phyloP scores from a whole-genome alignment of 1,140 invertebrate genomes.

The Musca vetustissima region DNA sequence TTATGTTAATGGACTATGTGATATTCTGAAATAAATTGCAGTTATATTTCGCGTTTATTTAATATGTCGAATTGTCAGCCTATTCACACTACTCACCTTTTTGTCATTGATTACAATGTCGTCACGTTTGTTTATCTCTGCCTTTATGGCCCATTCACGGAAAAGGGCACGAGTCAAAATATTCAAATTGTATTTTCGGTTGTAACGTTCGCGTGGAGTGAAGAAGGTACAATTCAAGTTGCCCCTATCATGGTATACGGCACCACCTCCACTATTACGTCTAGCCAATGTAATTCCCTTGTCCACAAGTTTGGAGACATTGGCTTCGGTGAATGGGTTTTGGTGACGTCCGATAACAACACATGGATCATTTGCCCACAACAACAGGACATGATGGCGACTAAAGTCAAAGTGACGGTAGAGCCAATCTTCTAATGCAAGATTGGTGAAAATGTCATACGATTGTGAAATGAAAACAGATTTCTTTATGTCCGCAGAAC shows the following conservation, averaged over 20 bases:
- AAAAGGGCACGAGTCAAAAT: conserved; percentile 79
- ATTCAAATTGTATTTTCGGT: conserved; percentile 82
- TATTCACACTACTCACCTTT: conserved; percentile 67
- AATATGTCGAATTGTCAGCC: too few relatives aligned
- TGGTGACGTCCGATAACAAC: conserved; percentile 96
- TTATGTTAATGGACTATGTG: too few relatives aligned
- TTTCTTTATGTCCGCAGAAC: conserved; percentile 63
- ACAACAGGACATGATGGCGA: conserved; percentile 78
- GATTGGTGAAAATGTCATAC: conserved; percentile 84
- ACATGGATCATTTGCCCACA: conserved; percentile 91
- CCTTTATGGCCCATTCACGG: conserved; percentile 74
- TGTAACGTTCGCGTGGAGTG: conserved; percentile 73
- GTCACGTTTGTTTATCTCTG: conserved; percentile 74
- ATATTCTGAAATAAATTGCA: too few relatives aligned
- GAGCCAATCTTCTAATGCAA: conserved; percentile 94
- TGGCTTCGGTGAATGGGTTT: conserved; percentile 93
- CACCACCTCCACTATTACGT: conserved; percentile 93
- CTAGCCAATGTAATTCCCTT: conserved; percentile 74
- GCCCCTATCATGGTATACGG: conserved; percentile 93
- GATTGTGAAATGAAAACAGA: conserved; percentile 91
- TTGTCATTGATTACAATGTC: conserved; percentile 80
- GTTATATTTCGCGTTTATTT: too few relatives aligned
- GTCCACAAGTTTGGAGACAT: conserved; percentile 66
- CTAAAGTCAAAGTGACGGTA: conserved; percentile 82
- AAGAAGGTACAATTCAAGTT: conserved; percentile 94